Evolutionary conservation across 2,113 vertebrate genomes (phyloP), one percentile per base, ranked within the genome.

Genomic region (Chauna torquata): DNA sequence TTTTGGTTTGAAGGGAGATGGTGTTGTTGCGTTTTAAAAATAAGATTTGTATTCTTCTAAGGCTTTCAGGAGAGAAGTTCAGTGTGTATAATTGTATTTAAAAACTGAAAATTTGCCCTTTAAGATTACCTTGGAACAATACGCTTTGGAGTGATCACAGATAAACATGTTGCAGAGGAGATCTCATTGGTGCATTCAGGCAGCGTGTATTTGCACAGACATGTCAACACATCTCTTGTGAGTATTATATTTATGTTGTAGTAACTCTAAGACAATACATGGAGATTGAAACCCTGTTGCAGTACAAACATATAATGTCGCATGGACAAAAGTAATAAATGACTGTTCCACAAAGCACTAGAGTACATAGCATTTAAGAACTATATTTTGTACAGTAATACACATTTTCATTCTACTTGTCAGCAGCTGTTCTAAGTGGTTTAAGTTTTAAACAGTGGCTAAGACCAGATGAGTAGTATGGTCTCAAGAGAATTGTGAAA

Each of bases 101-200:
- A 91, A 42, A 94, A 23, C 3, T 50, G 87, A 79, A 74, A 36
- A 89, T 72, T 42, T 97, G 76, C 91, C 86, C 78, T 97, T 97
- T 86, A 98, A 99, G 99, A 99, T 98, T 98, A 98, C 96, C 98
- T 98, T 59, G 99, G 99, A 76, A 98, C 97, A 23, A 86, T 99
- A n/a, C 99, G 98, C 82, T 99, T 99, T 69, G 99, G 99, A 55
- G 99, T 99, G 92, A 98, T 99, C 95, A 99, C 99, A 3, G 98
- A 98, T 96, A 98, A 90, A 88, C 97, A 87, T 23, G 98, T 99
- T 91, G 99, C 99, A 20, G 97, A 98, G 93, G 98, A 98, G 91
- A 98, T 99, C 86, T 98, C 99, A 3, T 89, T 99, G 82, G 96
- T 82, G 72, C 98, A 97, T 50, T 98, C 99, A 32, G 98, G 99